Percentiles rank a stretch among this genome's conserved stretches.
phyloP scores from a whole-genome alignment of 2,888 invertebrate species.

The Cremastinae sp. region DNA sequence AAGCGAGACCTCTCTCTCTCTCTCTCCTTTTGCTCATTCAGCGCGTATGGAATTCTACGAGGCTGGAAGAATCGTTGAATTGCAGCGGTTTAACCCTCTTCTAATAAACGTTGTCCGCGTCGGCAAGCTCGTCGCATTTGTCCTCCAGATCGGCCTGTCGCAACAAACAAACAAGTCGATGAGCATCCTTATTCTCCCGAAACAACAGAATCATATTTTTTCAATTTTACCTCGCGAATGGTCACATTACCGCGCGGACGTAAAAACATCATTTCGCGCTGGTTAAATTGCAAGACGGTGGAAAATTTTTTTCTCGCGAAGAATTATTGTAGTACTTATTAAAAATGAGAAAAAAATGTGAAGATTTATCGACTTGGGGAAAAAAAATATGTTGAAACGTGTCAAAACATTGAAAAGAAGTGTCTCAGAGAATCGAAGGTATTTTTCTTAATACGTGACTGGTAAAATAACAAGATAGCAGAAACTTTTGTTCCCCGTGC shows the following conservation, averaged over 20 bases:
- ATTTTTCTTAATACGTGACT: no score
- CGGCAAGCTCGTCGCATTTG: slow-evolving; percentile 89
- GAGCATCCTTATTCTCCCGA: no score
- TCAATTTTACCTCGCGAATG: no score
- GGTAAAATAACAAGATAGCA: no score
- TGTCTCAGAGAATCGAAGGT: no score
- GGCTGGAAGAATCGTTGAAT: slow-evolving; percentile 23
- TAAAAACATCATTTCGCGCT: neutral
- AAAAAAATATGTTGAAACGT: no score
- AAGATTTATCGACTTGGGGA: no score
- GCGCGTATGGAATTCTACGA: slow-evolving; percentile 4
- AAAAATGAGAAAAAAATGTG: neutral
- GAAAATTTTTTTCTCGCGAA: no score
- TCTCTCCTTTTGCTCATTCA: neutral
- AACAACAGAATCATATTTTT: no score
- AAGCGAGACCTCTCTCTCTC: slow-evolving; percentile 11
- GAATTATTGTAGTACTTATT: neutral
- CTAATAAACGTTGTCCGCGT: slow-evolving; percentile 74
- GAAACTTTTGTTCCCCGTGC: no score
- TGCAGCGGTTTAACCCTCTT: slow-evolving; percentile 35
- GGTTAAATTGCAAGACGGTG: neutral
- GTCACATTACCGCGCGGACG: no score
- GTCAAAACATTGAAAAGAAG: no score
- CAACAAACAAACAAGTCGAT: slow-evolving; percentile 69
- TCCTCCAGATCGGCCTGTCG: slow-evolving; percentile 89